These are phyloP conservation scores for Dryobotodes eremita DNA, from an alignment of 2,888 invertebrate genomes.

Conservation along the genomic window DNA sequence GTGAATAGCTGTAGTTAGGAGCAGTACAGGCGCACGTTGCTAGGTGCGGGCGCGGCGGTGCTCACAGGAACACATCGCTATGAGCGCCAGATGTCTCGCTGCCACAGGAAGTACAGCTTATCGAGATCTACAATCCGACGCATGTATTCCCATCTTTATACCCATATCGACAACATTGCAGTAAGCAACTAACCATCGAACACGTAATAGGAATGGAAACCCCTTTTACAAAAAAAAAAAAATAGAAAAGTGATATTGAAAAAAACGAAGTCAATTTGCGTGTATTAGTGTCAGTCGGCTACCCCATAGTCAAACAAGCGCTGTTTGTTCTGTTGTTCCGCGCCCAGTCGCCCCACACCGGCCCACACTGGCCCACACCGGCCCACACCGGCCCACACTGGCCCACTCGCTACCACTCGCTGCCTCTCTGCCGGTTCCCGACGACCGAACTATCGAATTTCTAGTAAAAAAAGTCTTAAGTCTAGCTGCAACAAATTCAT, in stretches of 20 bases:
- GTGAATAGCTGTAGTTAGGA: background rate
- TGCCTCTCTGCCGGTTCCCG: background rate
- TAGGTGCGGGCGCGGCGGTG: background rate
- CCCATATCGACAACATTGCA: background rate
- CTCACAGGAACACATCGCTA: background rate
- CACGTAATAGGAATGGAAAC: background rate
- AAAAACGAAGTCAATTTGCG: slow-evolving; percentile 36
- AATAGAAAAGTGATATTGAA: slow-evolving; percentile 11
- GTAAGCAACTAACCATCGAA: background rate
- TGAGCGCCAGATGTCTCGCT: slow-evolving; percentile 42
- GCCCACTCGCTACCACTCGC: background rate
- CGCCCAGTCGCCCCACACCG: slow-evolving; percentile 17
- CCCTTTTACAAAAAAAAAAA: slow-evolving; percentile 11
- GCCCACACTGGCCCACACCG: background rate
- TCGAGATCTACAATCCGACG: background rate
- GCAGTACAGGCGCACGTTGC: background rate
- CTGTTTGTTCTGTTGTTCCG: slow-evolving; percentile 31
- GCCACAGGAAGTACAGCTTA: slow-evolving; percentile 41
- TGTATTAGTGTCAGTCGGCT: slow-evolving; percentile 14
- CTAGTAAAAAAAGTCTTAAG: background rate
- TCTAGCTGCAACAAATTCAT: background rate
- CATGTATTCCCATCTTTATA: slow-evolving; percentile 5
- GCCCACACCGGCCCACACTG: background rate
- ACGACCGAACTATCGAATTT: background rate
- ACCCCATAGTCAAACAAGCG: slow-evolving; percentile 37